Evolutionary conservation across 1,140 invertebrate genomes (phyloP).

Genomic region (Hylaeus anthracinus): DNA sequence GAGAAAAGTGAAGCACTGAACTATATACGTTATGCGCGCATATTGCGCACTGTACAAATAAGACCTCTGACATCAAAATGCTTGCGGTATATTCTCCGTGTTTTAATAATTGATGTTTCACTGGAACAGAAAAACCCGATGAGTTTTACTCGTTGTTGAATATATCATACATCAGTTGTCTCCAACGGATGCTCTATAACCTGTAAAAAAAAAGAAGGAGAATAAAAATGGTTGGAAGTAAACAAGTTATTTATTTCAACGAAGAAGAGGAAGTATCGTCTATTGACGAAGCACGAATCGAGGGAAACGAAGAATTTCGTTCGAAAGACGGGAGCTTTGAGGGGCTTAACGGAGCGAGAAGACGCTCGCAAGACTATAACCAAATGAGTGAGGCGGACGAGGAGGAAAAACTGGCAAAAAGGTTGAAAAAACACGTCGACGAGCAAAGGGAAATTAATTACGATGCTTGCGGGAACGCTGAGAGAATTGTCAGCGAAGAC

Average conservation of each 20-base stretch:
- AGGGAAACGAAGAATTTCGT: conserved; percentile 11
- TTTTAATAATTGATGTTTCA: no score
- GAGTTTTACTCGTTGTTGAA: no score
- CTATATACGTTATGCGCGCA: conserved; percentile 20
- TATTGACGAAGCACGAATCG: background rate
- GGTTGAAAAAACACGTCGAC: conserved; percentile 4
- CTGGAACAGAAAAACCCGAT: no score
- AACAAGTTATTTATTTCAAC: background rate
- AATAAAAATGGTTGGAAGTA: no score
- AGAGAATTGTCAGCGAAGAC: background rate
- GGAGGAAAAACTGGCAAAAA: background rate
- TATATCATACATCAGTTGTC: no score
- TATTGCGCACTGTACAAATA: conserved; percentile 22
- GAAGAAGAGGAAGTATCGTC: background rate
- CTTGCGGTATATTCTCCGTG: no score
- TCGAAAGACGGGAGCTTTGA: background rate
- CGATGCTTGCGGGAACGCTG: background rate
- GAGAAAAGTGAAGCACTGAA: background rate
- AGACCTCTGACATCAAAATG: no score
- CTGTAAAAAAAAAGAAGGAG: no score
- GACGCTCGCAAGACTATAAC: background rate
- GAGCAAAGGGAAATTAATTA: conserved; percentile 39
- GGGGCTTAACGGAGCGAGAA: conserved; percentile 1
- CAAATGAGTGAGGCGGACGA: conserved; percentile 14
- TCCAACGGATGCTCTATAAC: no score